A percentile compares a stretch with the other conserved stretches of the same genome.
Conservation (phyloP, 2,797 vertebrate genomes). For the Poecilia wingei region DNA sequence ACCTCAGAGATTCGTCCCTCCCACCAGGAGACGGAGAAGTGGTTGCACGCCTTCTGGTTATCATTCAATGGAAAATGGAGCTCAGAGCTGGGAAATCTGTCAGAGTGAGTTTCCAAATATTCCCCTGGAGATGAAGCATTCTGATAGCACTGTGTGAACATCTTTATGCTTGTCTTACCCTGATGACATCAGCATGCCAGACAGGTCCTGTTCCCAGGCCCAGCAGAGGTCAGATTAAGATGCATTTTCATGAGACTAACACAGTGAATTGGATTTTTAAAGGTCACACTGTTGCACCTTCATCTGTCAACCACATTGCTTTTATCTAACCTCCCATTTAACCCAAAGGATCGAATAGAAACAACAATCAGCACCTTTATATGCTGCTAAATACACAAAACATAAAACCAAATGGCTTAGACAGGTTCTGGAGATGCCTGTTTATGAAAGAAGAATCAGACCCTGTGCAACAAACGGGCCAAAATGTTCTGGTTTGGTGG, state of each 20-base stretch:
- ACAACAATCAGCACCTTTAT: not conserved
- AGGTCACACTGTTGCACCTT: not conserved
- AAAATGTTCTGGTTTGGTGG: not conserved
- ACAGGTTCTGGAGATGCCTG: not conserved
- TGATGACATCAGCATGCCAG: not conserved
- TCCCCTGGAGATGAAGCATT: not conserved
- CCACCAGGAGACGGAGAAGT: not conserved
- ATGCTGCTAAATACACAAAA: not conserved
- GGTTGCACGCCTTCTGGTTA: not conserved
- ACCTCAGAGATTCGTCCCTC: not conserved
- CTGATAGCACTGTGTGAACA: not conserved
- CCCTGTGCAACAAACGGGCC: not conserved
- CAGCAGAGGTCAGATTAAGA: not conserved
- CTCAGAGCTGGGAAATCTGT: not conserved
- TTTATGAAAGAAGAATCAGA: not conserved
- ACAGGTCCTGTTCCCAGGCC: not conserved
- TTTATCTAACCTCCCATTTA: not conserved
- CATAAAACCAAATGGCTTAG: not conserved
- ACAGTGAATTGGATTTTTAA: not conserved
- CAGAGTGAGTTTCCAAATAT: not conserved
- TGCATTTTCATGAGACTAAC: not conserved
- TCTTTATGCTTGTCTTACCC: not conserved
- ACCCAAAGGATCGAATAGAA: not conserved
- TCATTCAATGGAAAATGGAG: slow-evolving; percentile 1
- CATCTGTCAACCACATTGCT: not conserved